These are phyloP conservation scores for Spongilla lacustris DNA, from an alignment of 37 sponge, comb jelly and placozoan genomes.

Conservation along the genomic window DNA sequence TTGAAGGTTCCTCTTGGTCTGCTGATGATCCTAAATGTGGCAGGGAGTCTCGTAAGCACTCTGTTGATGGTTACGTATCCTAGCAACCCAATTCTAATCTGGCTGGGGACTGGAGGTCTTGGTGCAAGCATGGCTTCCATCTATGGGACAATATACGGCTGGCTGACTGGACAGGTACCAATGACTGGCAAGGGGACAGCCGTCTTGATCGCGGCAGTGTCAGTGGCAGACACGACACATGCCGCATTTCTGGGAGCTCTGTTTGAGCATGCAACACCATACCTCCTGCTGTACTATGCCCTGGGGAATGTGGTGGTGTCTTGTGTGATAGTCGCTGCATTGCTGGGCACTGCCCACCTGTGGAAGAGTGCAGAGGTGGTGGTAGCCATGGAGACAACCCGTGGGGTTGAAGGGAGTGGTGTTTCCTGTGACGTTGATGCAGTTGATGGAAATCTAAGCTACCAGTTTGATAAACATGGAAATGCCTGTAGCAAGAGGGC, in stretches of 20 bases:
- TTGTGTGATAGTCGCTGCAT: background rate
- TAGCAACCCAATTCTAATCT: conserved; percentile 24
- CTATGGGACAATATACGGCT: conserved; percentile 40
- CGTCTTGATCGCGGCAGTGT: conserved; percentile 26
- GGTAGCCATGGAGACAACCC: too few species aligned
- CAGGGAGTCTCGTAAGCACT: conserved; percentile 36
- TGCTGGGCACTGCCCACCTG: conserved; percentile 7
- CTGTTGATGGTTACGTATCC: conserved; percentile 19
- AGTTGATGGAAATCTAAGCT: too few species aligned
- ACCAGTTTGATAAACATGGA: too few species aligned
- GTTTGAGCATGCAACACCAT: conserved; percentile 6
- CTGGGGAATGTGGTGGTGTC: conserved; percentile 23
- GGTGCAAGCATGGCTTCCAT: conserved; percentile 56
- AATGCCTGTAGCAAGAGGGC: too few species aligned
- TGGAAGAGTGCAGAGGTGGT: background rate
- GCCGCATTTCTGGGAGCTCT: conserved; percentile 34
- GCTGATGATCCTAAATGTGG: conserved; percentile 35
- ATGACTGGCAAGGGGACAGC: conserved; percentile 35
- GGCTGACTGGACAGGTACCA: conserved; percentile 32
- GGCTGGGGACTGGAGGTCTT: conserved; percentile 47
- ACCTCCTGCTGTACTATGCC: conserved; percentile 35
- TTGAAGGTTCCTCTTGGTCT: conserved; percentile 33
- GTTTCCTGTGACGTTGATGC: too few species aligned
- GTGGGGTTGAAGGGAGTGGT: too few species aligned
- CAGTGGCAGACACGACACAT: conserved; percentile 37